Conservation (phyloP, 2,888 invertebrate genomes). For the Emesis russula region DNA sequence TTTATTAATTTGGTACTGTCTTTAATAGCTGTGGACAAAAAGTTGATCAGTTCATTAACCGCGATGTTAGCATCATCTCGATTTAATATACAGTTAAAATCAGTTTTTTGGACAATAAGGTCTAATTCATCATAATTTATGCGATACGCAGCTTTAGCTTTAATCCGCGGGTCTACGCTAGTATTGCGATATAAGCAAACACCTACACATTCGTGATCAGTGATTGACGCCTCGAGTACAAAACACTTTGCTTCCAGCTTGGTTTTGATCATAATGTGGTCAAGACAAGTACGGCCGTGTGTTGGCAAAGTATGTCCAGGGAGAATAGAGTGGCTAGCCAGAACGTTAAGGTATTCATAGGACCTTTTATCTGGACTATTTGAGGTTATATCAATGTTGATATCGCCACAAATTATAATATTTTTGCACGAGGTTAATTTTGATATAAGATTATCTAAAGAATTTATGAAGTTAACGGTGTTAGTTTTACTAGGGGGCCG, state of each 20-base stretch:
- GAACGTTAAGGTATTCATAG: neutral
- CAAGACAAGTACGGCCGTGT: neutral
- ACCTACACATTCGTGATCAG: neutral
- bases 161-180: no score
- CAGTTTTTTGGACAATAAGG: no score
- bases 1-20: no score
- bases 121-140: no score
- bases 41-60: no score
- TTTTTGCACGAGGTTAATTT: neutral
- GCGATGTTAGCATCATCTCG: no score
- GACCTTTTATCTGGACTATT: neutral
- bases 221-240: neutral
- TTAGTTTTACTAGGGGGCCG: conserved; percentile 44
- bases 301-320: neutral
- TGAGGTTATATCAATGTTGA: neutral
- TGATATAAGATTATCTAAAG: neutral
- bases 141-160: no score
- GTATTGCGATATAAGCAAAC: no score
- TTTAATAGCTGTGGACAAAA: no score
- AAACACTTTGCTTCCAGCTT: neutral
- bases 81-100: no score
- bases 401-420: neutral
- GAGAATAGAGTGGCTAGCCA: neutral
- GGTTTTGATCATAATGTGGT: neutral
- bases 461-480: neutral